These are phyloP conservation scores for Amiota minor DNA, from an alignment of 2,888 invertebrate species.

Conservation along the genomic window DNA sequence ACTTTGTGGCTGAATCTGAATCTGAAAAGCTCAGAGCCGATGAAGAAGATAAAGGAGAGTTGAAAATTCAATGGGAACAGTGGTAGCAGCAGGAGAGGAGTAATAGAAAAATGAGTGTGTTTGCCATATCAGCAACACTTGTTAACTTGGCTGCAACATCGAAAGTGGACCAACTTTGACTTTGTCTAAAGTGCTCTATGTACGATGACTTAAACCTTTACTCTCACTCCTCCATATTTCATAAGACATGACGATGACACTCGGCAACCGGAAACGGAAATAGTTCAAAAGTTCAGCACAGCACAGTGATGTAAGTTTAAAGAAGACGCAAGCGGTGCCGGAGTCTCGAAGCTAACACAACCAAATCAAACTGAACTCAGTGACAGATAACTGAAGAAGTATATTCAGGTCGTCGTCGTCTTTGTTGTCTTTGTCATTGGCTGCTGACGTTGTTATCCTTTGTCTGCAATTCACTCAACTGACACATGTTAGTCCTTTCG, in stretches of 20 bases:
- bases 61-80: neutral
- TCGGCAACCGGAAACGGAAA: conserved; percentile 50
- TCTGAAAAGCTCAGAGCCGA: neutral
- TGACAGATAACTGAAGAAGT: neutral
- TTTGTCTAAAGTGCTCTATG: conserved; percentile 31
- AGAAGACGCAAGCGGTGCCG: neutral
- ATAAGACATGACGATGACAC: conserved; percentile 24
- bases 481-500: conserved; percentile 36
- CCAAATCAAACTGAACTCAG: neutral
- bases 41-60: neutral
- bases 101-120: neutral
- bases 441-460: conserved; percentile 39
- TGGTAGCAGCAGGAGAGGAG: neutral
- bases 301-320: conserved; percentile 26
- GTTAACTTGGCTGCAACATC: neutral
- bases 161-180: neutral
- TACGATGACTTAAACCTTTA: too few relatives aligned
- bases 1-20: conserved; percentile 12
- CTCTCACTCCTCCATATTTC: neutral
- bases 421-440: conserved; percentile 51
- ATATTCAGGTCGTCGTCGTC: conserved; percentile 51
- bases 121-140: conserved; percentile 20
- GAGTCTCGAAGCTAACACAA: neutral
- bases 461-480: conserved; percentile 37
- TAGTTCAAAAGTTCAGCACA: conserved; percentile 59